Conservation (phyloP, 2,113 vertebrate species). For the Menidia beryllina region DNA sequence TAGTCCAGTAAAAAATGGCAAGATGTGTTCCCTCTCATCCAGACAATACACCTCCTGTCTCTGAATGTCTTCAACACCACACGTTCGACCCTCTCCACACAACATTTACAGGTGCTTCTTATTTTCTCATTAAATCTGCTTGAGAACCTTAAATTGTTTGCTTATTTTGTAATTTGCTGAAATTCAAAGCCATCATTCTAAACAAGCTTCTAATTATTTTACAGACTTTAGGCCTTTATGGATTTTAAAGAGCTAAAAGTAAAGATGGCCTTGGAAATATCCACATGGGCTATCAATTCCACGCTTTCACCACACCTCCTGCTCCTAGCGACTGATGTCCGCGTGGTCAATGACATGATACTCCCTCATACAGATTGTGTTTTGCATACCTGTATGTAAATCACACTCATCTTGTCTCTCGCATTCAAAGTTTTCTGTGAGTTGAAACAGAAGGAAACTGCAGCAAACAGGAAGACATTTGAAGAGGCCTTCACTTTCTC, state of each 20-base stretch:
- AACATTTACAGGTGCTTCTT: too few relatives aligned
- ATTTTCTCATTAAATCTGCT: not conserved
- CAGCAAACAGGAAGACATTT: constrained; percentile 22
- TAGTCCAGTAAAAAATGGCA: fast-evolving
- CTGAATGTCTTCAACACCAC: too few relatives aligned
- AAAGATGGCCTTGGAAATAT: not conserved
- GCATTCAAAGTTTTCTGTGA: constrained; percentile 16
- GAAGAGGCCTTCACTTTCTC: not conserved
- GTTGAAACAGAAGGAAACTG: not conserved
- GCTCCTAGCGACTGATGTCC: not conserved
- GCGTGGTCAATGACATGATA: not conserved
- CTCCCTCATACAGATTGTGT: not conserved
- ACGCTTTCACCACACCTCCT: not conserved
- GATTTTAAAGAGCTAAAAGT: not conserved
- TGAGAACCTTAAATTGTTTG: not conserved
- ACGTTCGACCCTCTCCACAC: too few relatives aligned
- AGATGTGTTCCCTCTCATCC: not conserved
- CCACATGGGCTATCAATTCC: not conserved
- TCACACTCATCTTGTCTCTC: constrained; percentile 4
- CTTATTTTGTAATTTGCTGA: not conserved
- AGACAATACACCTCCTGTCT: too few relatives aligned
- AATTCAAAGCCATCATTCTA: not conserved
- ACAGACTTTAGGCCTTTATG: not conserved
- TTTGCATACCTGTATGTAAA: constrained; percentile 2
- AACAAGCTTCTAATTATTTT: too few relatives aligned